phyloP scores from a whole-genome alignment of 2,113 vertebrate genomes.

The Rhadina sibilatrix region DNA sequence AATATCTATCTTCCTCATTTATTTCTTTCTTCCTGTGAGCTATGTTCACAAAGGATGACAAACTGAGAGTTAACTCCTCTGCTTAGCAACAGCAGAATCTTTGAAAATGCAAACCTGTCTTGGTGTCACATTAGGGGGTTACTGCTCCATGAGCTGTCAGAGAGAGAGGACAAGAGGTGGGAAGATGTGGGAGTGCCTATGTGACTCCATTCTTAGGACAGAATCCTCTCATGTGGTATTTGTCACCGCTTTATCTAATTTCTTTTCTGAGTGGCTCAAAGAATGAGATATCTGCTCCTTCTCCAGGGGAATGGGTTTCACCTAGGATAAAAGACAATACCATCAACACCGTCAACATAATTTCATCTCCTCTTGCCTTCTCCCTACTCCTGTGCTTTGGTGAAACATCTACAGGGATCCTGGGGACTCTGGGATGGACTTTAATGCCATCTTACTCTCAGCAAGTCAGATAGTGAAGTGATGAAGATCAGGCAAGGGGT shows the following conservation, averaged over 20 bases:
- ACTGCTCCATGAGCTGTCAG: not conserved
- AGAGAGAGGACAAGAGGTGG: not conserved
- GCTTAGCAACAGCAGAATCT: constrained; percentile 47
- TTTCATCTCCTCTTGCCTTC: not conserved
- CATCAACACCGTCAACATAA: not conserved
- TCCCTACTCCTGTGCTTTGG: not conserved
- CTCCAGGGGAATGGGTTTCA: not conserved
- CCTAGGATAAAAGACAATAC: not conserved
- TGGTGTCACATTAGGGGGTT: not conserved
- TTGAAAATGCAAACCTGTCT: not conserved
- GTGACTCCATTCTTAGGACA: not conserved
- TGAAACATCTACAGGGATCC: not conserved
- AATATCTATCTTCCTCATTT: not conserved
- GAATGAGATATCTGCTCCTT: not conserved
- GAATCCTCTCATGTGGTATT: not conserved
- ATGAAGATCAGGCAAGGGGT: not conserved
- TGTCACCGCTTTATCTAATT: not conserved
- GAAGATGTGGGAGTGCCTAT: not conserved
- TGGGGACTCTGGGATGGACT: not conserved
- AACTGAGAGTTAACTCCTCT: constrained; percentile 13
- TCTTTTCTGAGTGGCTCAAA: not conserved
- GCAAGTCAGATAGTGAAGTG: not conserved
- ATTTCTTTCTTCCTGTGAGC: not conserved
- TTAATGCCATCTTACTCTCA: not conserved
- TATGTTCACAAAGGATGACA: not conserved